Base-by-base conservation (phyloP, 2,888 invertebrate genomes). In the Cephus pulcher region DNA sequence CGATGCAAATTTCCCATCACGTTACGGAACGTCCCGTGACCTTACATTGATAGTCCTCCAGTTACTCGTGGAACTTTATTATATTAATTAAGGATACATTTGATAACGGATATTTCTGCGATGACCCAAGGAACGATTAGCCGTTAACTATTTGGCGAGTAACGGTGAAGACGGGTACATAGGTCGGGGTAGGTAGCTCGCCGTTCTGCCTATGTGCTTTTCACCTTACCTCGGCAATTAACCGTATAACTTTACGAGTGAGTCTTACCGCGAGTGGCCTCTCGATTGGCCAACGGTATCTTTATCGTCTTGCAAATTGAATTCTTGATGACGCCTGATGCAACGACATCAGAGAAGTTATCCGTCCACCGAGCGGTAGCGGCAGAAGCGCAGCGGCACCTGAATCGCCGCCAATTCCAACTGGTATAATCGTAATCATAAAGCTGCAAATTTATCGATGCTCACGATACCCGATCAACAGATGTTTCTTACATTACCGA, bases 221-320 rank as follows among this genome's bases (percentile, higher is more conserved):
- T 71, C 79, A 76, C 79, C 80, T 80, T 80, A 81, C 80, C 79
- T 75, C 79, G 80, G 79, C 83, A 87, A 88, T 88, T 88, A 88
- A 82, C 83, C 79, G 80, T 82, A 84, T 82, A 86, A 86, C 88
- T 87, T 88, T 86, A 88, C 88, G 85, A 87, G 83, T 80, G 79
- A 81, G 79, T 80, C 82, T 78, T 40, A 73, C 56, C 71, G 37
- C 12, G 76, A 33, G 74, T 34, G 74, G 37, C 35, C 23, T 74
- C 34, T 12, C 74, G 74, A 74, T 74, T 35, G 74, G 74, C 74
- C 34, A 76, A 79, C 71, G 76, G 34, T 79, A 80, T 76, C 79
- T 77, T 74, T 82, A 78, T 82, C 82, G 83, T 84, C 81, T 79
- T 78, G 86, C 85, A 89, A 89, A 88, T 88, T 89, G 86, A 88